A percentile compares a stretch with the other conserved stretches of the same genome.
These are phyloP conservation scores for Gryllus bimaculatus DNA, from an alignment of 1,140 invertebrate species.

Conservation along the genomic window DNA sequence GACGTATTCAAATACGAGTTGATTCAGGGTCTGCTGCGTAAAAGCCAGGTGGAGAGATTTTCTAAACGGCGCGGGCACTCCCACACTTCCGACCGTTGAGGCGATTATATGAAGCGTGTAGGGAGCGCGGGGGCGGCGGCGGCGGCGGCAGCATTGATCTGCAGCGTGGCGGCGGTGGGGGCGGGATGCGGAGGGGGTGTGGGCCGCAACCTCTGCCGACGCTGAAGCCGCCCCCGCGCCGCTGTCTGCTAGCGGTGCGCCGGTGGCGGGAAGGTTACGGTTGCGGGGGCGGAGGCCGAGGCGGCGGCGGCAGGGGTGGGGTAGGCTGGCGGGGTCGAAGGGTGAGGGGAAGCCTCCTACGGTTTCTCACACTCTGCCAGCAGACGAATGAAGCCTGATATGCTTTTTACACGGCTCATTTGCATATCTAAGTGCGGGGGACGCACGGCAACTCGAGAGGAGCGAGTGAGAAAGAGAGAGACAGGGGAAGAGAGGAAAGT, in stretches of 20 bases:
- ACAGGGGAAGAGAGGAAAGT: neutral
- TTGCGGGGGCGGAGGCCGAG: neutral
- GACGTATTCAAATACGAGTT: neutral
- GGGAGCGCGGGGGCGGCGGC: too few species aligned
- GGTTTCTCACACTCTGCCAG: neutral
- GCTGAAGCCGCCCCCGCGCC: too few species aligned
- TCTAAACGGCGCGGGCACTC: neutral
- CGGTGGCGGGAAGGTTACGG: neutral
- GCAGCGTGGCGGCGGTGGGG: too few species aligned
- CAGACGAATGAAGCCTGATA: neutral
- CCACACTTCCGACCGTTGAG: neutral
- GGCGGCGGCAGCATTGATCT: too few species aligned
- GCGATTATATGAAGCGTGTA: neutral
- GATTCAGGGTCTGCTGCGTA: neutral
- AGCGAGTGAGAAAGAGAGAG: too few species aligned
- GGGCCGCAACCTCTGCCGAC: neutral
- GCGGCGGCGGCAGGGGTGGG: neutral
- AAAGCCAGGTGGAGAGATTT: neutral
- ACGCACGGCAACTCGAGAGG: too few species aligned
- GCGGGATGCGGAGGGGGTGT: too few species aligned
- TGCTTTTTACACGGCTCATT: conserved; percentile 1
- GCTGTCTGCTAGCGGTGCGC: too few species aligned
- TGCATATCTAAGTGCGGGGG: neutral
- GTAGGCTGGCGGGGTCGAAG: neutral
- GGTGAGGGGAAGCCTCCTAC: neutral